These are phyloP conservation scores for Leptodactylus fallax DNA, from an alignment of 2,797 vertebrate genomes.

Conservation along the genomic window DNA sequence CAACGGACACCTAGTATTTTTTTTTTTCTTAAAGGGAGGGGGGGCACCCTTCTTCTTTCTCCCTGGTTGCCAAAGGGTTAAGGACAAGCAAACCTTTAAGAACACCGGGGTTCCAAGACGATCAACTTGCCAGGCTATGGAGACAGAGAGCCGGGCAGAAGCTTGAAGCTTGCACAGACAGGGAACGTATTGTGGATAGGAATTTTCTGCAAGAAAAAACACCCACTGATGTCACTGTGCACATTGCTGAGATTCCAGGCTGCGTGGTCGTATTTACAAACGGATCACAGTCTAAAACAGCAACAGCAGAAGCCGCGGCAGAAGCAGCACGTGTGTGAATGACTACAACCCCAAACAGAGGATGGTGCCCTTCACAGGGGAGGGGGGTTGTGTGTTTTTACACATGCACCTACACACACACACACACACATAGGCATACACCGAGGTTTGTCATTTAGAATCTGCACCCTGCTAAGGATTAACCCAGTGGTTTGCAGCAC, in stretches of 20 bases:
- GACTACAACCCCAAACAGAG: constrained; percentile 44
- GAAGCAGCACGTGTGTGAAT: constrained; percentile 70
- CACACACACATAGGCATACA: background rate
- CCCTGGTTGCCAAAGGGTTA: constrained; percentile 18
- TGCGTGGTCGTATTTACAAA: constrained; percentile 78
- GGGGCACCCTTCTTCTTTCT: background rate
- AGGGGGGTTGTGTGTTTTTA: background rate
- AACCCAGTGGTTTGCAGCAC: too few relatives aligned
- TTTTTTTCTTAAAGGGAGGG: background rate
- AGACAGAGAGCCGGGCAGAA: background rate
- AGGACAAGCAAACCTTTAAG: background rate
- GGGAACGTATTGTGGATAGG: background rate
- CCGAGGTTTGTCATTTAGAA: too few relatives aligned
- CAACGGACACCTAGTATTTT: constrained; percentile 28
- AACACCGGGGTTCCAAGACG: background rate
- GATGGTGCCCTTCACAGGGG: background rate
- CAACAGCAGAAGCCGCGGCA: constrained; percentile 38
- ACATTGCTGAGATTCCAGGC: constrained; percentile 63
- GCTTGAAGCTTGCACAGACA: constrained; percentile 32
- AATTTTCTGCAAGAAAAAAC: constrained; percentile 66
- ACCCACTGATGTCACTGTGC: constrained; percentile 70
- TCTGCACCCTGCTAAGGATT: too few relatives aligned
- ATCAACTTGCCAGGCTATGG: background rate
- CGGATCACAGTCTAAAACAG: constrained; percentile 64
- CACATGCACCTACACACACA: background rate